phyloP scores from a whole-genome alignment of 2,113 vertebrate genomes.

The Lontra canadensis region DNA sequence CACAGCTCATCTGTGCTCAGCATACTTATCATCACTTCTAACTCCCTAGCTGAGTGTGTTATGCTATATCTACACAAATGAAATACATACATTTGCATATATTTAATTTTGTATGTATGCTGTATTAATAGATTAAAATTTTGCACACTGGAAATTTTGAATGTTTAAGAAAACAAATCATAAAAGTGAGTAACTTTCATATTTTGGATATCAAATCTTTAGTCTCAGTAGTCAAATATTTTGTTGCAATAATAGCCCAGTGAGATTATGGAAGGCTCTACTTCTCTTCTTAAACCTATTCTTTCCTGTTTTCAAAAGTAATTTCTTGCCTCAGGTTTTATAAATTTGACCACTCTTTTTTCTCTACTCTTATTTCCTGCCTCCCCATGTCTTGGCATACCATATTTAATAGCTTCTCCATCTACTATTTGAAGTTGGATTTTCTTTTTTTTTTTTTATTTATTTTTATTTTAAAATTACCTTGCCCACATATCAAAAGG shows the following conservation, averaged over 20 bases:
- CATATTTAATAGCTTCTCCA: slow-evolving; percentile 42
- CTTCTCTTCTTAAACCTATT: not conserved
- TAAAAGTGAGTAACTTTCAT: not conserved
- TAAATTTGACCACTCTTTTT: slow-evolving; percentile 25
- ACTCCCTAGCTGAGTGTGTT: not conserved
- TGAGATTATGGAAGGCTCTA: not conserved
- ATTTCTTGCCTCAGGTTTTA: not conserved
- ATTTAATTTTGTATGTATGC: slow-evolving; percentile 15
- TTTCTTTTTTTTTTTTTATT: no score
- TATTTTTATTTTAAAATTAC: slow-evolving; percentile 63
- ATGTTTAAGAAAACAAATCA: not conserved
- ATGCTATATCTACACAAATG: not conserved
- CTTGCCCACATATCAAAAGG: slow-evolving; percentile 27
- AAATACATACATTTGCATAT: not conserved
- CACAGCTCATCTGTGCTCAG: not conserved
- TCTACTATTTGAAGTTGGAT: slow-evolving; percentile 47
- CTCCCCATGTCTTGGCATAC: not conserved
- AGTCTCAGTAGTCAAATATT: not conserved
- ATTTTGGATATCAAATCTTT: not conserved
- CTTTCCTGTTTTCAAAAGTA: not conserved
- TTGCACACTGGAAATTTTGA: not conserved
- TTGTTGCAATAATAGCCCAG: not conserved
- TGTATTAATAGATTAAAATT: slow-evolving; percentile 20
- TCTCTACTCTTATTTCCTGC: slow-evolving; percentile 10
- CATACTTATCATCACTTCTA: not conserved